Percentiles rank a stretch among this genome's conserved stretches.
phyloP scores from a whole-genome alignment of 2,113 vertebrate species.

The Gyps fulvus region DNA sequence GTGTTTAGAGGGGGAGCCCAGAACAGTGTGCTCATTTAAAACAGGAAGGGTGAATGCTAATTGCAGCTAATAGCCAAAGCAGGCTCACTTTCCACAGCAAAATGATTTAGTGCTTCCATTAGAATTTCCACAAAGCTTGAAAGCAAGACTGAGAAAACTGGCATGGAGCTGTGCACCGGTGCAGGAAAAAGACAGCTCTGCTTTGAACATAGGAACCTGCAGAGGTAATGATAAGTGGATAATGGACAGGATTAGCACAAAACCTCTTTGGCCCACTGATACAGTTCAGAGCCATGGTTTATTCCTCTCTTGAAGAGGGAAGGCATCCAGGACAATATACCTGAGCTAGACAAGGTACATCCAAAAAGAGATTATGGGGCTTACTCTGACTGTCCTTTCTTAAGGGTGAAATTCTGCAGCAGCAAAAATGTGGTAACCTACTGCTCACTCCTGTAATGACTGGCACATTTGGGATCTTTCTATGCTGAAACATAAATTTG shows the following conservation, averaged over 20 bases:
- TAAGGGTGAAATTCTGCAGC: neutral
- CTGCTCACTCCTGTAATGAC: neutral
- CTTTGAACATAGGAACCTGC: neutral
- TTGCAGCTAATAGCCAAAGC: neutral
- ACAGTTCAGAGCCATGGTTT: neutral
- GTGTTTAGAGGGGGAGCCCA: neutral
- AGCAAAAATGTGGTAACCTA: neutral
- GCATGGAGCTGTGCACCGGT: neutral
- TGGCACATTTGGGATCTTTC: neutral
- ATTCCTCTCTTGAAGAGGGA: neutral
- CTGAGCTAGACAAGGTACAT: neutral
- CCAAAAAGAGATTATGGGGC: neutral
- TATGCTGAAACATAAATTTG: neutral
- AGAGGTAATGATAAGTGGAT: neutral
- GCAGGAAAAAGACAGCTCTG: neutral
- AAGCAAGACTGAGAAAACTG: neutral
- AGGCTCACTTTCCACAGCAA: neutral
- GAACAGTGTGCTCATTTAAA: neutral
- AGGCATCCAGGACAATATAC: neutral
- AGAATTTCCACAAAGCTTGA: neutral
- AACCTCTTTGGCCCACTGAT: neutral
- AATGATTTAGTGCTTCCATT: slow-evolving; percentile 3
- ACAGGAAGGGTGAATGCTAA: neutral
- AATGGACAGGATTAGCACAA: neutral
- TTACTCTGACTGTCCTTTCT: neutral